Base-by-base conservation (phyloP, 2,113 vertebrate species). In the Electrona antarctica region DNA sequence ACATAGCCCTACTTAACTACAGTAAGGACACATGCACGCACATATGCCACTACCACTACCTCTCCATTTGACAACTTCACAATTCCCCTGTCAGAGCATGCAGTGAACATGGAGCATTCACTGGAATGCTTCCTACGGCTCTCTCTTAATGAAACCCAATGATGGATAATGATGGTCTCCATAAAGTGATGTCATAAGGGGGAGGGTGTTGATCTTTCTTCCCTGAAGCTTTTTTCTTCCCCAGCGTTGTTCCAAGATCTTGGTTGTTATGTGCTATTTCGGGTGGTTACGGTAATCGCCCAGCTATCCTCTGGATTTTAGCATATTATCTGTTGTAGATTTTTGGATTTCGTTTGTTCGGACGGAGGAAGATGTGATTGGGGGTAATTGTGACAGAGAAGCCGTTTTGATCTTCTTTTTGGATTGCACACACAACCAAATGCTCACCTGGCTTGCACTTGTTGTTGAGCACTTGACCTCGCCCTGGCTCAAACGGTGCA, bases 261-360 rank as follows among this genome's bases (percentile, higher is more conserved):
- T 73, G 57, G 74, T 81, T 79, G 83, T 91, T 86, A 90, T 84
- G 77, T 66, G 75, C 76, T 82, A 86, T 90, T 89, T 89, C 60
- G 79, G 77, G 79, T 85, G 63, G 58, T 89, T 89, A 91, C 68
- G 77, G 80, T 83, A 91, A 90, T 89, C 86, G 87, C 79, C 72
- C 76, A 85, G 82, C 77, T 74, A 50, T 88, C 77, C 64, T 83
- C 66, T 50, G 85, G 86, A 89, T 81, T 21, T 89, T 83, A 74
- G n/a, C 56, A 2, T 88, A 89, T 21, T 21, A 90, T 88, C 88
- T 85, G 74, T 84, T 74, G 64, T 71, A 79, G 82, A 84, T 87
- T 87, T 84, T 78, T 61, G 81, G 79, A 87, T 88, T 87, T 89
- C 57, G 69, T 62, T 82, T 90, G 83, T 91, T 92, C 87, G 79